These are phyloP conservation scores for Phrynocephalus vlangalii DNA, from an alignment of 2,797 vertebrate genomes.

Conservation along the genomic window DNA sequence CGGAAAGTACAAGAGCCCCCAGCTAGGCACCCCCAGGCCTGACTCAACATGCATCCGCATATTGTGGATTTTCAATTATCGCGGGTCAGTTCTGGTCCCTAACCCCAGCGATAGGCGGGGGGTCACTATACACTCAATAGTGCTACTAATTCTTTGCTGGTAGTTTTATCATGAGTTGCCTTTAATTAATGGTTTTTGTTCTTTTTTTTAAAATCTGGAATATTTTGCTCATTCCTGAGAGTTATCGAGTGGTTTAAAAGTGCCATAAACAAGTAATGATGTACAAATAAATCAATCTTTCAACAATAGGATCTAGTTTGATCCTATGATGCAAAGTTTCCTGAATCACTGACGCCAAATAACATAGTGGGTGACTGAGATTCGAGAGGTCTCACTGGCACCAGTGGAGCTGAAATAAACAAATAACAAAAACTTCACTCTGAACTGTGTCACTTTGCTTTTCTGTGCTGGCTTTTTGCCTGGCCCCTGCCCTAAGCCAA, in stretches of 20 bases:
- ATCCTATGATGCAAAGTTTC: not conserved
- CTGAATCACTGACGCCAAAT: not conserved
- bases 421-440: constrained; percentile 16
- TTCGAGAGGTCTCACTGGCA: constrained; percentile 8
- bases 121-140: not conserved
- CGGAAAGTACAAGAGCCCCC: too few relatives aligned
- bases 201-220: not conserved
- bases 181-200: not conserved
- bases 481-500: constrained; percentile 26
- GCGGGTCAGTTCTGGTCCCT: too few relatives aligned
- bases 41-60: too few relatives aligned
- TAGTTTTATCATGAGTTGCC: not conserved
- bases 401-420: not conserved
- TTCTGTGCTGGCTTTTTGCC: constrained; percentile 29
- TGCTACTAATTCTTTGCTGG: not conserved
- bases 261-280: not conserved
- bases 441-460: not conserved
- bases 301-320: not conserved
- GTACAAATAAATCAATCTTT: not conserved
- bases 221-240: not conserved
- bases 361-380: not conserved
- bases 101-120: too few relatives aligned
- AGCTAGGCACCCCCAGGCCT: too few relatives aligned
- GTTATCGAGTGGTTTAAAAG: not conserved
- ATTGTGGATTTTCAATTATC: too few relatives aligned